Evolutionary conservation across 2,888 invertebrate species (phyloP), one percentile per base, ranked within the genome.

Genomic region (Diarsia brunnea): DNA sequence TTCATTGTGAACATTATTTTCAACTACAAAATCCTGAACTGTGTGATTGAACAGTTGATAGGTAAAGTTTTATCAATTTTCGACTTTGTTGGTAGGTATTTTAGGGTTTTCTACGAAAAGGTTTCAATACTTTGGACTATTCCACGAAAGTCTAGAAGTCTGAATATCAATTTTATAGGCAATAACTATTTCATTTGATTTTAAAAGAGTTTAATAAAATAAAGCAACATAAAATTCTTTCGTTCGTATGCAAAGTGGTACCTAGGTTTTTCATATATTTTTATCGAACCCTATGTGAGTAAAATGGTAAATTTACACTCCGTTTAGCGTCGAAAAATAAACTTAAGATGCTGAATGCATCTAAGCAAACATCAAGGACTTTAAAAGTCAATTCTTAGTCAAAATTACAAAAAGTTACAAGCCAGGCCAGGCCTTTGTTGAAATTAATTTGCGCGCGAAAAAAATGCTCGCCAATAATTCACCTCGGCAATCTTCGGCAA

Each of bases 401-500:
- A 19, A 19, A 31, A 61, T 38, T 16, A 55, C 27, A 61, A 65
- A 24, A 60, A 61, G 11, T 49, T 16, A 21, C 27, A 55, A 73
- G n/a, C n/a, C n/a, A n/a, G n/a, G n/a, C n/a, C n/a, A 55, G 10
- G 5, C 31, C n/a, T 61, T 31, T 19, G 55, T 74, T 43, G 43
- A 69, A 84, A 73, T 77, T 73, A 77, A 82, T 77, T 81, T 58
- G 55, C 45, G 38, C n/a, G 68, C 72, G 47, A 68, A 81, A 80
- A 70, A 66, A 53, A 73, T 81, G 49, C 64, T 47, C 64, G n/a
- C 45, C 47, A 58, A 81, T 83, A 69, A 61, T 43, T 83, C 68
- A 85, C 55, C 19, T 79, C 68, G 71, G n/a, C 69, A 78, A 85
- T 73, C 69, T 69, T 82, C 64, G 74, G 51, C 74, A 84, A 79